Percentiles rank a stretch among this genome's conserved stretches.
These are phyloP conservation scores for Pavo muticus DNA, from an alignment of 2,113 vertebrate genomes.

Conservation along the genomic window DNA sequence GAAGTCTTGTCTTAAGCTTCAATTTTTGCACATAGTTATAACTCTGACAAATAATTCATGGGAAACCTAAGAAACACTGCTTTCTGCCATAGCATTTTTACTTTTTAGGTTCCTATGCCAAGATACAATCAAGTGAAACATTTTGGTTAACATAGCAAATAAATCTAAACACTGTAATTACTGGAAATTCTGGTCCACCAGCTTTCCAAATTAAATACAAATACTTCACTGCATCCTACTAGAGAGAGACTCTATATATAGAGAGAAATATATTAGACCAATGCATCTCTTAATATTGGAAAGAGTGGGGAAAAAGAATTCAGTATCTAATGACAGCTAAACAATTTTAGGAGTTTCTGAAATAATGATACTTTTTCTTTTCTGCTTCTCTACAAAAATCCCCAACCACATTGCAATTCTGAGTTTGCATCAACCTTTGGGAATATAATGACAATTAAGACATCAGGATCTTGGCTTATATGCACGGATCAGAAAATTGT, in stretches of 20 bases:
- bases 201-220: conserved; percentile 54
- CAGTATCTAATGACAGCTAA: conserved; percentile 15
- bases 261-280: conserved; percentile 42
- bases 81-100: neutral
- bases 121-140: neutral
- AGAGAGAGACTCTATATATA: conserved; percentile 47
- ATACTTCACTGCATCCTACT: neutral
- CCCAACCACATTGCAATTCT: neutral
- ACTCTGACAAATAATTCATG: neutral
- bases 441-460: neutral
- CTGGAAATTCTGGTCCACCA: neutral
- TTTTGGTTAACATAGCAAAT: neutral
- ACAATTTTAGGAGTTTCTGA: conserved; percentile 23
- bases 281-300: conserved; percentile 24
- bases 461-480: accelerated
- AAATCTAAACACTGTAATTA: neutral
- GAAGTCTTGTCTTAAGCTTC: neutral
- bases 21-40: neutral
- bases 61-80: neutral
- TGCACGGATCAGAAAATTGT: neutral
- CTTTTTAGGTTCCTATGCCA: neutral
- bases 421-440: neutral
- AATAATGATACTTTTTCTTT: neutral
- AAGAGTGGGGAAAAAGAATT: conserved; percentile 25
- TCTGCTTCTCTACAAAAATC: neutral